Evolutionary conservation across 2,113 vertebrate genomes (phyloP).

Genomic region (Neodontobutis hainanensis): DNA sequence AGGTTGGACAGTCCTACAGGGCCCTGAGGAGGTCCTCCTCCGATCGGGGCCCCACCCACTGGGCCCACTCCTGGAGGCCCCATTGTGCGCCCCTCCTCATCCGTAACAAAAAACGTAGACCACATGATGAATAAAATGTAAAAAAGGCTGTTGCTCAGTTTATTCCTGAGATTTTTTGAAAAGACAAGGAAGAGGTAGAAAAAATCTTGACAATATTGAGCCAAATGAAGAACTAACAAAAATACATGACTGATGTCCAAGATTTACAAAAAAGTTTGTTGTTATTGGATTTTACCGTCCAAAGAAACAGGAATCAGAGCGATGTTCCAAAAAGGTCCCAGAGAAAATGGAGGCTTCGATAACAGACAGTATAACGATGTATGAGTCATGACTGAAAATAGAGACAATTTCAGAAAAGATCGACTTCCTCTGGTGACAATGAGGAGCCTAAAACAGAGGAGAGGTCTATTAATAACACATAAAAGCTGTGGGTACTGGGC

Average conservation of each 20-base stretch:
- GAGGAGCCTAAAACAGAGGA: neutral
- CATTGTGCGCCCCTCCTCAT: constrained; percentile 72
- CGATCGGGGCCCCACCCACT: neutral
- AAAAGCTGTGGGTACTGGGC: too few relatives aligned
- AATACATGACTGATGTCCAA: neutral
- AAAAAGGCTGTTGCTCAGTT: neutral
- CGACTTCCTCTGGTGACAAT: neutral
- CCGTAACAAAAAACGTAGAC: constrained; percentile 85
- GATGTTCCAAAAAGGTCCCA: neutral
- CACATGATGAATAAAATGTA: constrained; percentile 77
- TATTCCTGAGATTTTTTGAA: neutral
- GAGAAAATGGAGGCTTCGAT: constrained; percentile 23
- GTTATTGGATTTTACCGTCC: too few relatives aligned
- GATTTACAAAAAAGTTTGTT: too few relatives aligned
- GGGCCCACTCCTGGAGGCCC: constrained; percentile 18
- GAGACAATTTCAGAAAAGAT: neutral
- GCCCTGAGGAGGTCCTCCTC: constrained; percentile 31
- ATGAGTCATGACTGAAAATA: constrained; percentile 29
- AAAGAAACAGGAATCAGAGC: neutral
- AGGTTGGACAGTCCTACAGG: constrained; percentile 44
- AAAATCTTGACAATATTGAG: neutral
- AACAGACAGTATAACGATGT: constrained; percentile 1
- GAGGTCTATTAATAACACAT: neutral
- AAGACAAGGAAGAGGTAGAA: neutral
- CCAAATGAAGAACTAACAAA: neutral